Percentiles rank a stretch among this genome's conserved stretches.
Conservation (phyloP, 2,888 invertebrate genomes). For the Pandemis corylana region DNA sequence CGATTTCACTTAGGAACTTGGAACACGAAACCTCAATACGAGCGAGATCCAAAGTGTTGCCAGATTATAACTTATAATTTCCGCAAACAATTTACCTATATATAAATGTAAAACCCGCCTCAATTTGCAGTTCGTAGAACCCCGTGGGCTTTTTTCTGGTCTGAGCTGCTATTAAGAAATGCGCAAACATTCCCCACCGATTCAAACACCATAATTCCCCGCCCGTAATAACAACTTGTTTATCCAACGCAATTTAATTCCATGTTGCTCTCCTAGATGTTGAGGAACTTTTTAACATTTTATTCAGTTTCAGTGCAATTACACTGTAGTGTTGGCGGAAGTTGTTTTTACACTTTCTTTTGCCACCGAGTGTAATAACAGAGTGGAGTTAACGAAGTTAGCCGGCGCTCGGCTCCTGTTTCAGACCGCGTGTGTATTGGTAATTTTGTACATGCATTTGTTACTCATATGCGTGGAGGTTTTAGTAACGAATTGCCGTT, state of each 20-base stretch:
- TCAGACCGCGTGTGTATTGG: constrained; percentile 14
- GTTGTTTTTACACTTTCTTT: constrained; percentile 58
- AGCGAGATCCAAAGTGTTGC: too few species aligned
- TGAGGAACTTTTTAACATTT: constrained; percentile 58
- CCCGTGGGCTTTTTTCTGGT: too few species aligned
- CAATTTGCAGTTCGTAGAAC: too few species aligned
- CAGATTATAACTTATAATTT: too few species aligned
- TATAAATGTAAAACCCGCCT: too few species aligned
- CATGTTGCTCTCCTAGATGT: constrained; percentile 51
- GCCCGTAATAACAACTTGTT: constrained; percentile 42
- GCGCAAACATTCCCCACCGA: constrained; percentile 3
- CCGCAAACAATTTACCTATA: too few species aligned
- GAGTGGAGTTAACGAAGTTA: constrained; percentile 54
- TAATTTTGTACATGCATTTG: constrained; percentile 26
- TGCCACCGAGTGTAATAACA: constrained; percentile 51
- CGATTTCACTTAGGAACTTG: too few species aligned
- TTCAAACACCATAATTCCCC: constrained; percentile 15
- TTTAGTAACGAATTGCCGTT: background rate
- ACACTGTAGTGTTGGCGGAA: constrained; percentile 56
- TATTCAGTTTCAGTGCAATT: constrained; percentile 63
- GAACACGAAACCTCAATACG: too few species aligned
- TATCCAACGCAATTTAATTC: constrained; percentile 57
- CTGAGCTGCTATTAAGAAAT: too few species aligned
- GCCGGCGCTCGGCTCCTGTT: constrained; percentile 25
- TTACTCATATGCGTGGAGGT: background rate